Base-by-base conservation (phyloP, 2,888 invertebrate species). In the Callosobruchus maculatus region DNA sequence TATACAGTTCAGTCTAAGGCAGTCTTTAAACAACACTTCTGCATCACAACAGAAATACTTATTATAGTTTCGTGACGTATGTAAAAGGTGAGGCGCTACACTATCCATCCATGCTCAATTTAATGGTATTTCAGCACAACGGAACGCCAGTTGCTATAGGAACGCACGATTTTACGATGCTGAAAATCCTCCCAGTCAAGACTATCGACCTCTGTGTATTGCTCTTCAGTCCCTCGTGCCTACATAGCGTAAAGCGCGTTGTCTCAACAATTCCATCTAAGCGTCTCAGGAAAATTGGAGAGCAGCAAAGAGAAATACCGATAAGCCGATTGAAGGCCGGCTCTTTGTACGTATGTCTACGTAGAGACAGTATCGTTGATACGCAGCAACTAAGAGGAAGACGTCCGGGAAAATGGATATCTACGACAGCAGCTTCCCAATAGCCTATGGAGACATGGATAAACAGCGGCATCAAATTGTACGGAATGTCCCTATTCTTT, bases 311-410 rank as follows among this genome's bases (percentile, higher is more conserved):
- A 75, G 75, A 73, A 75, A 73, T 74, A 49, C 76, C 71, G 78
- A 79, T 79, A 79, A 79, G 78, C 78, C 78, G 78, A 79, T 79
- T 78, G 77, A 77, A 78, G 49, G 49, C 18, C 18, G 49, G 4
- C 49, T 49, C 49, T 49, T 49, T 49, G 49, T 49, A 49, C 49
- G 49, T 49, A 49, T 49, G 49, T 49, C 49, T 49, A 18, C 13
- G 18, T 49, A 49, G 18, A 18, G 49, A 49, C 49, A 1, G 49
- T 7, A 49, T 49, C 49, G 49, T 18, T 49, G 7, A 18, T 49
- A 49, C 49, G 49, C 49, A 49, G 13, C 5, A 49, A 49, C 49
- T 49, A 49, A 49, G 18, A 49, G 49, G 13, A 49, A 18, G 18
- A 49, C 13, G 13, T 49, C 7, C 49, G 1, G 49, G 18, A 13